phyloP scores from a whole-genome alignment of 2,888 invertebrate genomes.

The Stenurella melanura region DNA sequence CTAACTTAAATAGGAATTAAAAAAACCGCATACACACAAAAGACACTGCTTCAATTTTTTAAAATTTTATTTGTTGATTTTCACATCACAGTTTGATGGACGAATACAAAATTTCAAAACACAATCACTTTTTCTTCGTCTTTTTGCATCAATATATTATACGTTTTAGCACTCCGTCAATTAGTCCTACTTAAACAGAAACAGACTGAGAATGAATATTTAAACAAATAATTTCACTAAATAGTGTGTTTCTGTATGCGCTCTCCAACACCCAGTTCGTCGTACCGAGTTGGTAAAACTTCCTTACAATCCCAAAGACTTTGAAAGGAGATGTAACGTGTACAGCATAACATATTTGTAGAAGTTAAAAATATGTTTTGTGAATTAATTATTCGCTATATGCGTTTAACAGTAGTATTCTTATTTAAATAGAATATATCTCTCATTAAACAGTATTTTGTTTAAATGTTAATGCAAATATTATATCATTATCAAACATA shows the following conservation, averaged over 20 bases:
- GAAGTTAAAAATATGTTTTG: slow-evolving; percentile 3
- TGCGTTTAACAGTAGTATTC: background rate
- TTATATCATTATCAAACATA: slow-evolving; percentile 8
- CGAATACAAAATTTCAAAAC: background rate
- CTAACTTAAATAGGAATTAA: background rate
- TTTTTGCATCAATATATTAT: background rate
- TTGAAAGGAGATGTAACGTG: slow-evolving; percentile 25
- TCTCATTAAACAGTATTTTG: slow-evolving; percentile 8
- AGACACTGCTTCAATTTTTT: background rate
- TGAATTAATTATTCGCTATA: slow-evolving; percentile 17
- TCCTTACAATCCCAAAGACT: slow-evolving; percentile 30
- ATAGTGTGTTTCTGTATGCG: background rate
- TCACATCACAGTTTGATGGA: background rate
- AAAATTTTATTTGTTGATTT: background rate
- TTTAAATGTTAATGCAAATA: slow-evolving; percentile 20
- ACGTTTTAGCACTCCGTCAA: background rate
- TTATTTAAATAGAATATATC: background rate
- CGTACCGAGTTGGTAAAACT: slow-evolving; percentile 27
- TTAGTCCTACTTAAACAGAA: background rate
- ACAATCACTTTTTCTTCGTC: background rate
- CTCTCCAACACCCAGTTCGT: slow-evolving; percentile 28
- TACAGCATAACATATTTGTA: slow-evolving; percentile 17
- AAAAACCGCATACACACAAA: background rate
- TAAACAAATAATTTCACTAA: slow-evolving; percentile 37
- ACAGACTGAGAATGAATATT: slow-evolving; percentile 19